These are phyloP conservation scores for Chelonus insularis DNA, from an alignment of 1,140 invertebrate genomes.

Conservation along the genomic window DNA sequence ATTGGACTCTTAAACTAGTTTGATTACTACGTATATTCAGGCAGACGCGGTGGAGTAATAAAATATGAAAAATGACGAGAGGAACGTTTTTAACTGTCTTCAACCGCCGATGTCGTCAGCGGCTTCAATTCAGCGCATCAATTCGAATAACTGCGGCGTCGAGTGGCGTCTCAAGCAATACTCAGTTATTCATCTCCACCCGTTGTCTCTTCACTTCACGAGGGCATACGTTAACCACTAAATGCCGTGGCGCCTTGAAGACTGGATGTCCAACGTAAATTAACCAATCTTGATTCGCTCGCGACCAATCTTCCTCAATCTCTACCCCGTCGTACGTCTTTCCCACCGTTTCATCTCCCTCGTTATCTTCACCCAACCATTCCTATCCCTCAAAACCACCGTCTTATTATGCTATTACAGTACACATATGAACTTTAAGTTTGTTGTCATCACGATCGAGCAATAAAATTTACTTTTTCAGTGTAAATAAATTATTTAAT, in stretches of 20 bases:
- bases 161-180: conserved; percentile 40
- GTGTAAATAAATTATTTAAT: too few relatives aligned
- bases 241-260: conserved; percentile 56
- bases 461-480: too few relatives aligned
- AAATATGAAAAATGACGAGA: conserved; percentile 9
- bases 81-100: not conserved
- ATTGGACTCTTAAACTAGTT: not conserved
- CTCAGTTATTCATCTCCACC: conserved; percentile 26
- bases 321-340: conserved; percentile 3
- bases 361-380: not conserved
- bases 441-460: too few relatives aligned
- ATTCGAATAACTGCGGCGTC: conserved; percentile 46
- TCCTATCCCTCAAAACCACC: not conserved
- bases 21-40: not conserved
- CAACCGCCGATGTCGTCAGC: conserved; percentile 41
- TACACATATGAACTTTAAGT: too few relatives aligned
- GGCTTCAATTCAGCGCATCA: conserved; percentile 51
- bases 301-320: conserved; percentile 11
- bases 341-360: not conserved
- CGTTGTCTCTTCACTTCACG: conserved; percentile 3
- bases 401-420: not conserved
- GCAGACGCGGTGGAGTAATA: not conserved
- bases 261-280: conserved; percentile 48
- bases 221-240: conserved; percentile 48
- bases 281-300: conserved; percentile 52